Base-by-base conservation (phyloP, 1,140 invertebrate species). In the Nasonia vitripennis region DNA sequence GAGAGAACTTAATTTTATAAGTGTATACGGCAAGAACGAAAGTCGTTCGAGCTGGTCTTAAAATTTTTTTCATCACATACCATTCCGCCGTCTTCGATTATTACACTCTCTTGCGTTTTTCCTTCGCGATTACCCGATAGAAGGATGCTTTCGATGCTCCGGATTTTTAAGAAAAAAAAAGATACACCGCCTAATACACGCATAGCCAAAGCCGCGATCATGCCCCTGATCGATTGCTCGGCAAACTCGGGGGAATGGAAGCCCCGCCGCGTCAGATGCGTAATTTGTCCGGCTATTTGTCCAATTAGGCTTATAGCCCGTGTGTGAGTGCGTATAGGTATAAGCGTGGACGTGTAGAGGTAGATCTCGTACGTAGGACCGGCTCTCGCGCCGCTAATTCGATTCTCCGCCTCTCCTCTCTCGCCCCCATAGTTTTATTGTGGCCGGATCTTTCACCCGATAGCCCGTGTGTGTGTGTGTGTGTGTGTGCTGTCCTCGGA, bases 261-360 rank as follows among this genome's bases (percentile, higher is more conserved):
- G 68, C 68, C 27, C 68, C 23, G 68, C 27, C 27, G 68, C 27
- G 27, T 17, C 14, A 62, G 17, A 62, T 62, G 68, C 31, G 68
- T 71, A 34, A 71, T 71, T 34, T 31, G 68, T 71, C 68, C 71
- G 84, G 78, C 84, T 51, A 81, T 86, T 86, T 86, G 84, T 81
- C 84, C 84, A 86, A 86, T 86, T 86, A 86, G 79, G 78, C 51
- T 81, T 81, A 81, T 86, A 79, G 73, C 78, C 14, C 34, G 10
- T 27, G 67, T 62, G 20, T 4, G 71, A 4, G 62, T 10, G 23
- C 27, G 74, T 23, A 14, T 67, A 75, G n/a, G 68, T 23, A 11
- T 20, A 6, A 14, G 37, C 37, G 27, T 34, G 23, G 5, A 73
- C 34, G 70, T 73, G 27, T 31, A 20, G 23, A 73, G 11, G 70